Evolutionary conservation across 1,140 invertebrate genomes (phyloP), one percentile per base, ranked within the genome.

Genomic region (Brevipalpus yothersi): DNA sequence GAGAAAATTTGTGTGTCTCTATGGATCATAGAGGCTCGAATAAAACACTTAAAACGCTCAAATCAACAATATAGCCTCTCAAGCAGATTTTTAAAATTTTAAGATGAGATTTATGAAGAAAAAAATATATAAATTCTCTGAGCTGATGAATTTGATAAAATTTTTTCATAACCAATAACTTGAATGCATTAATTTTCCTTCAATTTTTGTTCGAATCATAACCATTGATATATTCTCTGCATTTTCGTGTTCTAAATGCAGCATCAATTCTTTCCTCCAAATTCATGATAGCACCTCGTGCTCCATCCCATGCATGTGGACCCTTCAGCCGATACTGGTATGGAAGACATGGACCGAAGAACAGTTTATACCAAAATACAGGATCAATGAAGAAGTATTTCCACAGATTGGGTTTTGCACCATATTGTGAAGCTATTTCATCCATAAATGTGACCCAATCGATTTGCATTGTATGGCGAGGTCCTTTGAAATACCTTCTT

Each of bases 391-490:
- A 53, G 12, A 70, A 58, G 21, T 70, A 47, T 65, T 67, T 63
- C 65, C 65, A 56, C 2, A 72, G 21, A 40, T 70, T 65, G 8
- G 71, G 71, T 56, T 67, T 68, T 56, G 67, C 69, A 17, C 71
- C 72, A 19, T 66, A 59, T n/a, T 61, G 62, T 2, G 66, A 67
- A 13, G 60, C 53, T 11, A 61, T 54, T 42, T 72, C 68, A 56
- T 73, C 70, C 69, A 72, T 68, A 62, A 65, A 72, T 1, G 62
- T 57, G 2, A 72, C 62, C 59, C 62, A 72, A 59, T 72, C 72
- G 2, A 76, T 69, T 63, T 75, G 68, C 21, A 75, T 65, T 7
- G 73, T 73, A 58, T 75, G 73, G 43, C 74, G 60, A 31, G 68
- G 65, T 9, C 68, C 67, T 5, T 62, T 60, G 8, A 73, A 68